Conservation (phyloP, 1,140 invertebrate species). For the Eupeodes corollae region DNA sequence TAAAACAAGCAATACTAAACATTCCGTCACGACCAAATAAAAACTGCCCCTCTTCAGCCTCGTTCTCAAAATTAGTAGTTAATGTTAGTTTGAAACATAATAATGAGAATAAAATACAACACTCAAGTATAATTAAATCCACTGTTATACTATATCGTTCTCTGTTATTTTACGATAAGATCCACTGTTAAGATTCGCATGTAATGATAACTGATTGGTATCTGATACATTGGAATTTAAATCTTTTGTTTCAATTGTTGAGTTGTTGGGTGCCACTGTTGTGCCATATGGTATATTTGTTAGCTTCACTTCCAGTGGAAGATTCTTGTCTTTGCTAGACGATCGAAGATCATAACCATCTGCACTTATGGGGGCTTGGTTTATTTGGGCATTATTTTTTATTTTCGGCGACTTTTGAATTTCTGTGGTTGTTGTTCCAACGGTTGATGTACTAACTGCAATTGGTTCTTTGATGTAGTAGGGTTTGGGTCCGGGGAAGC, state of each 20-base stretch:
- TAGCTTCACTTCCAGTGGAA: conserved; percentile 8
- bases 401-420: conserved; percentile 17
- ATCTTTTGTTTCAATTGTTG: not conserved
- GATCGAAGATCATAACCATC: conserved; percentile 2
- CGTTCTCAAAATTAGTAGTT: too few relatives aligned
- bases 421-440: not conserved
- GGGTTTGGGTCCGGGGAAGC: conserved; percentile 21
- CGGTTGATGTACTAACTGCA: conserved; percentile 15
- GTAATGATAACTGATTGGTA: not conserved
- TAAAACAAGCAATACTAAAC: too few relatives aligned
- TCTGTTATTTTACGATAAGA: conserved; percentile 8
- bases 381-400: conserved; percentile 16
- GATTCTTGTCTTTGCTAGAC: conserved; percentile 2
- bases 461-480: conserved; percentile 31
- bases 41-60: too few relatives aligned
- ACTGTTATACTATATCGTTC: conserved; percentile 4
- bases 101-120: too few relatives aligned
- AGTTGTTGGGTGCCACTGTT: not conserved
- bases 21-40: too few relatives aligned
- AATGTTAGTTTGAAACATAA: too few relatives aligned
- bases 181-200: not conserved
- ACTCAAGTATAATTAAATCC: too few relatives aligned
- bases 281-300: not conserved
- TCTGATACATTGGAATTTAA: not conserved
- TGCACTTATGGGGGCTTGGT: not conserved